These are phyloP conservation scores for Eulemur rufifrons DNA, from an alignment of 2,113 vertebrate genomes.

Conservation along the genomic window DNA sequence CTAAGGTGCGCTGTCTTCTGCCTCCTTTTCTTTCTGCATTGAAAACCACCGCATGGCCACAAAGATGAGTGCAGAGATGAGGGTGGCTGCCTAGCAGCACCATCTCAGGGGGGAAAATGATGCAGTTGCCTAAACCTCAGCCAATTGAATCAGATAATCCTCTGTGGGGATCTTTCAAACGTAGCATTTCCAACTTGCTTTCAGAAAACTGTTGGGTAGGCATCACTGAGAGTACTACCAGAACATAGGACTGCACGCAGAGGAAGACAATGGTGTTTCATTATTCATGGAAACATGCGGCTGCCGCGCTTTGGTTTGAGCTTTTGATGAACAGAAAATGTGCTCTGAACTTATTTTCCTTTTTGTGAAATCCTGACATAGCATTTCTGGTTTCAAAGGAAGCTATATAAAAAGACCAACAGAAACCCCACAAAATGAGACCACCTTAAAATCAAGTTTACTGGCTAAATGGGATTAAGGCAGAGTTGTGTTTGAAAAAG, in stretches of 20 bases:
- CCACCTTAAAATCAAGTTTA: constrained; percentile 81
- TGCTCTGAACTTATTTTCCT: constrained; percentile 66
- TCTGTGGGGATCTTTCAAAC: constrained; percentile 46
- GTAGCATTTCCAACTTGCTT: constrained; percentile 60
- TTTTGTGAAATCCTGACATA: constrained; percentile 81
- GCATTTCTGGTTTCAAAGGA: constrained; percentile 83
- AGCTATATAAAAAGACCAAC: constrained; percentile 73
- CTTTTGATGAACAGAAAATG: constrained; percentile 70
- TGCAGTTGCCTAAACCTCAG: constrained; percentile 52
- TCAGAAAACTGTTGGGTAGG: constrained; percentile 55
- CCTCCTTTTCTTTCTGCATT: constrained; percentile 55
- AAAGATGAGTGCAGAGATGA: background rate
- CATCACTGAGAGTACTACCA: background rate
- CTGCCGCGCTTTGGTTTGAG: constrained; percentile 3
- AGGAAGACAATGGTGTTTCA: constrained; percentile 20
- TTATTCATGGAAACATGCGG: constrained; percentile 74
- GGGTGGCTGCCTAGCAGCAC: constrained; percentile 3
- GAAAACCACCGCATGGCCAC: constrained; percentile 69
- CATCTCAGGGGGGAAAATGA: background rate
- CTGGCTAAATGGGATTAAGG: constrained; percentile 82
- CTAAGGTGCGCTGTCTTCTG: constrained; percentile 70
- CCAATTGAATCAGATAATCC: constrained; percentile 22
- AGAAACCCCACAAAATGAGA: constrained; percentile 74
- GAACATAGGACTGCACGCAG: background rate
- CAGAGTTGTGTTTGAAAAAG: constrained; percentile 79